These are phyloP conservation scores for Malachius bipustulatus DNA, from an alignment of 2,888 invertebrate genomes.

Conservation along the genomic window DNA sequence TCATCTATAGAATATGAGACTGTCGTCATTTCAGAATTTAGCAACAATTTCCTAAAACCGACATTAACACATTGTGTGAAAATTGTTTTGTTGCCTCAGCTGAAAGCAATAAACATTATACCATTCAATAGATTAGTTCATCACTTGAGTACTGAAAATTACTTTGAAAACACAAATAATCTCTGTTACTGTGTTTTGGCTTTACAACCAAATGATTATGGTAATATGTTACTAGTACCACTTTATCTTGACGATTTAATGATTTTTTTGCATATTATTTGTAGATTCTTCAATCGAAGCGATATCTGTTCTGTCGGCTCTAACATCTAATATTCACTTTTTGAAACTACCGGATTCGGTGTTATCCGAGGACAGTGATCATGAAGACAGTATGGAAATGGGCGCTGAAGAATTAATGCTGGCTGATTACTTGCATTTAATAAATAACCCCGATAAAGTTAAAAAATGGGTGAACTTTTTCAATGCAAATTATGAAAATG, in stretches of 20 bases:
- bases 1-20: conserved; percentile 39
- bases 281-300: conserved; percentile 40
- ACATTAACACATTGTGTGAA: conserved; percentile 56
- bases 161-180: conserved; percentile 40
- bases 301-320: conserved; percentile 46
- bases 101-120: conserved; percentile 41
- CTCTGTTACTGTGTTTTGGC: conserved; percentile 56
- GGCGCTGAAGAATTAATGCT: conserved; percentile 34
- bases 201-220: conserved; percentile 52
- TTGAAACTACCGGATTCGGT: conserved; percentile 33
- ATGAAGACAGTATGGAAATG: conserved; percentile 44
- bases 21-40: conserved; percentile 45
- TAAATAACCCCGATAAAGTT: conserved; percentile 33
- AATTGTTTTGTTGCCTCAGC: conserved; percentile 56
- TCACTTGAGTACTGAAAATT: conserved; percentile 29
- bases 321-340: conserved; percentile 34
- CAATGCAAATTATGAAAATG: conserved; percentile 32
- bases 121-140: conserved; percentile 39
- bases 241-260: not conserved
- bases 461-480: conserved; percentile 41
- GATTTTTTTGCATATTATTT: conserved; percentile 23
- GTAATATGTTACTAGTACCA: conserved; percentile 38
- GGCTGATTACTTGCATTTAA: conserved; percentile 30
- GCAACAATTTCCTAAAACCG: conserved; percentile 53
- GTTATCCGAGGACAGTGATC: conserved; percentile 36